Percentiles rank a stretch among this genome's conserved stretches.
phyloP scores from a whole-genome alignment of 1,140 invertebrate genomes.

The Eciton burchellii region DNA sequence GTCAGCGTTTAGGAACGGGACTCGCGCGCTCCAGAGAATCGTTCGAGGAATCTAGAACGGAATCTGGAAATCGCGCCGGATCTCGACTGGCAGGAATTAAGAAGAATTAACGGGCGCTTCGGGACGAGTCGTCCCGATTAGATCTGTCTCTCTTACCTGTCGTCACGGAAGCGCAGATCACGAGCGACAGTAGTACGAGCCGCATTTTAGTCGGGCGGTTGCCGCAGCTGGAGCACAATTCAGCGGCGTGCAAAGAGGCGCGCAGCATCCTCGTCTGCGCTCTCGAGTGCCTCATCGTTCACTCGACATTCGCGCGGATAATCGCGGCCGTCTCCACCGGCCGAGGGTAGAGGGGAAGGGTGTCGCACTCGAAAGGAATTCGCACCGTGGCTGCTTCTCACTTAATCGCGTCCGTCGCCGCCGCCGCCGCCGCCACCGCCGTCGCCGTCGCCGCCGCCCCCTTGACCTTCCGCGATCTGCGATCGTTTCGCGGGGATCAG shows the following conservation, averaged over 20 bases:
- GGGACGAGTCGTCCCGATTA: slow-evolving; percentile 37
- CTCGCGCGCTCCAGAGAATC: not conserved
- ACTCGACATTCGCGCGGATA: slow-evolving; percentile 64
- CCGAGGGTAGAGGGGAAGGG: slow-evolving; percentile 1
- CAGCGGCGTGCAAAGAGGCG: slow-evolving; percentile 59
- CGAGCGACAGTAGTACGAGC: slow-evolving; percentile 67
- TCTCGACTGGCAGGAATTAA: too few relatives aligned
- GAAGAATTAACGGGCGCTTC: not conserved
- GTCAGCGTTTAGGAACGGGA: not conserved
- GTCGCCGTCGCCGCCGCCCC: not conserved
- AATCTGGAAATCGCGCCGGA: too few relatives aligned
- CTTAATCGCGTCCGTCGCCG: not conserved
- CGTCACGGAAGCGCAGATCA: slow-evolving; percentile 62
- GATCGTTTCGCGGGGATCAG: too few relatives aligned
- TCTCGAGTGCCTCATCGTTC: slow-evolving; percentile 69
- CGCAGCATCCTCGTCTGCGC: slow-evolving; percentile 47
- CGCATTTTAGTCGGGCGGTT: slow-evolving; percentile 74
- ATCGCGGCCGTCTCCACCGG: slow-evolving; percentile 23
- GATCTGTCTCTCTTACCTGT: slow-evolving; percentile 74
- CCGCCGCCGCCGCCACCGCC: not conserved
- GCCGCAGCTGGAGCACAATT: slow-evolving; percentile 68
- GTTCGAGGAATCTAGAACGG: not conserved
- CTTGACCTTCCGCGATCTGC: not conserved
- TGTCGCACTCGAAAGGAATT: not conserved
- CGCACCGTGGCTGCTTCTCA: slow-evolving; percentile 7